Evolutionary conservation across 2,113 vertebrate genomes (phyloP), one percentile per base, ranked within the genome.

Genomic region (Esox niger): DNA sequence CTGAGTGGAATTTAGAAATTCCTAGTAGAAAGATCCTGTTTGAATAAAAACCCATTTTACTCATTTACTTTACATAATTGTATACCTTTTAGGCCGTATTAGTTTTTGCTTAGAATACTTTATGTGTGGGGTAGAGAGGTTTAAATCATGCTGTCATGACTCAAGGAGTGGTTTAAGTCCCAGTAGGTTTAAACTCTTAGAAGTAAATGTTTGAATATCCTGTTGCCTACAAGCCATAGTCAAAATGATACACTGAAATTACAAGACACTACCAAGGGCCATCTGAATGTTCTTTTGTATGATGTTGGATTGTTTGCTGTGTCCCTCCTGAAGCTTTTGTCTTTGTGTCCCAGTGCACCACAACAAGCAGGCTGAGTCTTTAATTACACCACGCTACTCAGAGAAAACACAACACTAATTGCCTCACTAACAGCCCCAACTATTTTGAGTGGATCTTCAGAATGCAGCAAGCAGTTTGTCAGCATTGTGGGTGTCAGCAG

Each of bases 321-420:
- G 38, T 43, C 38, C 21, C 47, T 52, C 47, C 47, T n/a, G 21
- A 7, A 6, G 47, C 5, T 21, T n/a, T 43, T 57, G 55, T 23
- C 15, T 43, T 25, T 60, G 8, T 33, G 62, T 43, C 55, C 32
- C 70, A 64, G 20, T 52, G 47, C 47, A 52, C 2, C 64, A 55
- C 38, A 65, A 65, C 61, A 52, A 13, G 5, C 60, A 65, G 59
- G 69, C 73, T 74, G 66, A 43, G 43, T 35, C 62, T 69, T 68
- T 64, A 74, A 57, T 75, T 29, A 76, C 62, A 43, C 57, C 58
- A 63, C 23, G 31, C 4, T 58, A 68, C 64, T 32, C 47, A 68
- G 26, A 61, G 47, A 65, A 47, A 32, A 11, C 33, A 33, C 38
- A 56, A n/a, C 5, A 8, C 10, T 55, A 54, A 32, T 31, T 31